Conservation (phyloP, 2,888 invertebrate species). For the Steinernema carpocapsae region DNA sequence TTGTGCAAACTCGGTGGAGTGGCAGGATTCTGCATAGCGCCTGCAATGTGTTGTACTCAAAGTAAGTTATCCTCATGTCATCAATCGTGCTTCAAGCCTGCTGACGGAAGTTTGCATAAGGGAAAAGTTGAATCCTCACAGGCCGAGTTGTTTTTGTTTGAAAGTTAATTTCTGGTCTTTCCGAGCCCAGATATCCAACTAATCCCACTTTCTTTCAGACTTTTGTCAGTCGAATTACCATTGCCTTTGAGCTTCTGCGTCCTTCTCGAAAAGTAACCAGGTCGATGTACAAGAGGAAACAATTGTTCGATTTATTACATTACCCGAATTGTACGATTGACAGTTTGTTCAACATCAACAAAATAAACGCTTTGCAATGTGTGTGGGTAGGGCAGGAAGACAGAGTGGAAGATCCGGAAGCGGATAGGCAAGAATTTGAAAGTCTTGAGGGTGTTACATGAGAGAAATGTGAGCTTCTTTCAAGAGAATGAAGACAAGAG, state of each 20-base stretch:
- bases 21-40: conserved; percentile 42
- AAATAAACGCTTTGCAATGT: conserved; percentile 31
- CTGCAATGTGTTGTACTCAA: conserved; percentile 44
- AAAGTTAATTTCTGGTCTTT: conserved; percentile 11
- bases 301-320: conserved; percentile 22
- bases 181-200: no score
- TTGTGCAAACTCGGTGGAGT: conserved; percentile 38
- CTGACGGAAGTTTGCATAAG: no score
- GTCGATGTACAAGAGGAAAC: neutral
- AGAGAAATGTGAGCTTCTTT: neutral
- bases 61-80: conserved; percentile 30
- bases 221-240: conserved; percentile 42
- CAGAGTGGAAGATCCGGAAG: neutral
- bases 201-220: conserved; percentile 35
- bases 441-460: neutral
- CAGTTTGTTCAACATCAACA: conserved; percentile 36
- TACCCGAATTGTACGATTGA: conserved; percentile 31
- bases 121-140: no score
- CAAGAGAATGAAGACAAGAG: neutral
- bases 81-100: no score
- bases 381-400: neutral
- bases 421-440: conserved; percentile 5
- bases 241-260: conserved; percentile 31
- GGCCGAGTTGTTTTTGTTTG: neutral
- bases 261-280: neutral